Evolutionary conservation across 37 sponge, comb jelly and placozoan genomes (phyloP).

Genomic region (Spongilla lacustris): DNA sequence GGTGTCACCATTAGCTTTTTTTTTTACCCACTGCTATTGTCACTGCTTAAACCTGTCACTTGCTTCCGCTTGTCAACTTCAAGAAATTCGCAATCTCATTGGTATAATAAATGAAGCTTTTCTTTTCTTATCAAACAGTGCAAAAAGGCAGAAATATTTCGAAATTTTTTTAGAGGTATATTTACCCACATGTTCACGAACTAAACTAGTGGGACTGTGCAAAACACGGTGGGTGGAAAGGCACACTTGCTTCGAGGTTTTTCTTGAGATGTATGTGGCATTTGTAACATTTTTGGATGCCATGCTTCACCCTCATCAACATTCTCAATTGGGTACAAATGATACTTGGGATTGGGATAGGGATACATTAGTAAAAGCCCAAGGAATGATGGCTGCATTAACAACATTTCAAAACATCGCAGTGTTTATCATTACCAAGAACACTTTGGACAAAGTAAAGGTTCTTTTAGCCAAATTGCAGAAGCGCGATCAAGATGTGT

Average conservation of each 20-base stretch:
- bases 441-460: conserved; percentile 35
- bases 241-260: conserved; percentile 57
- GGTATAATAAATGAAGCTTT: conserved; percentile 42
- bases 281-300: conserved; percentile 39
- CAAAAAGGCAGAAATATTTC: conserved; percentile 47
- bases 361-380: too few species aligned
- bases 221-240: conserved; percentile 61
- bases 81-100: conserved; percentile 32
- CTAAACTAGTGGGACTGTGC: conserved; percentile 49
- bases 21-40: conserved; percentile 39
- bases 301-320: conserved; percentile 37
- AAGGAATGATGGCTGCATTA: conserved; percentile 15
- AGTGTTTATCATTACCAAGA: conserved; percentile 47
- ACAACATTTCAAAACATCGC: conserved; percentile 51
- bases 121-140: conserved; percentile 46
- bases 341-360: too few species aligned
- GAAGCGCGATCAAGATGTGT: conserved; percentile 53
- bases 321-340: not conserved
- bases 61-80: conserved; percentile 43
- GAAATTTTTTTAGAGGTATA: conserved; percentile 16
- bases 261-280: conserved; percentile 35
- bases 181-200: conserved; percentile 35
- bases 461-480: conserved; percentile 44
- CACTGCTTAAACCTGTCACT: conserved; percentile 57
- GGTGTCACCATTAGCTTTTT: not conserved